Evolutionary conservation across 2,888 invertebrate species (phyloP).

Genomic region (Plagodis pulveraria): DNA sequence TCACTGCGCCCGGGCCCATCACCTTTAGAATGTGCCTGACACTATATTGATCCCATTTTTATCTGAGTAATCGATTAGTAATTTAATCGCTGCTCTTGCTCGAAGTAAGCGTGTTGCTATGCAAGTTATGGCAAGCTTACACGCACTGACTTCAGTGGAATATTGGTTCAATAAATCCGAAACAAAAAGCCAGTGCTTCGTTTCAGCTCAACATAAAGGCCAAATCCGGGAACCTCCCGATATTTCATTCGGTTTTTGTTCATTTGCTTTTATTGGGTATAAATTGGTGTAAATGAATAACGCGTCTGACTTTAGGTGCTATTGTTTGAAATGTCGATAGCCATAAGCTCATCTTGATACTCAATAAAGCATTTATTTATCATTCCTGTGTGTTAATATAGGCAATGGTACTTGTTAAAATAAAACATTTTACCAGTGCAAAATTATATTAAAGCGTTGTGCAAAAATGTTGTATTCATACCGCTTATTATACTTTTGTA

Average conservation of each 20-base stretch:
- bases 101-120: conserved; percentile 12
- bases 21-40: too few relatives aligned
- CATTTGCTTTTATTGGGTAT: conserved; percentile 41
- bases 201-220: conserved; percentile 39
- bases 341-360: conserved; percentile 1
- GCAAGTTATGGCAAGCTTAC: conserved; percentile 32
- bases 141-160: conserved; percentile 35
- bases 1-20: too few relatives aligned
- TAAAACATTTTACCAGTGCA: too few relatives aligned
- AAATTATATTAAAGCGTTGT: too few relatives aligned
- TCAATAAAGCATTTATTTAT: neutral
- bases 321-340: conserved; percentile 21
- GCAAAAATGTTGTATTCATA: too few relatives aligned
- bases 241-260: conserved; percentile 42
- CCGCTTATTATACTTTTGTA: too few relatives aligned
- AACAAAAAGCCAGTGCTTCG: conserved; percentile 37
- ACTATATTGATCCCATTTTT: too few relatives aligned
- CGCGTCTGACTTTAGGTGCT: conserved; percentile 25
- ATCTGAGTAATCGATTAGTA: neutral
- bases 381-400: too few relatives aligned
- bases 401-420: too few relatives aligned
- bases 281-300: conserved; percentile 40
- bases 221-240: conserved; percentile 36
- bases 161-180: conserved; percentile 42
- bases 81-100: conserved; percentile 2